Evolutionary conservation across 2,797 vertebrate genomes (phyloP).

Genomic region (Smutsia temminckii): DNA sequence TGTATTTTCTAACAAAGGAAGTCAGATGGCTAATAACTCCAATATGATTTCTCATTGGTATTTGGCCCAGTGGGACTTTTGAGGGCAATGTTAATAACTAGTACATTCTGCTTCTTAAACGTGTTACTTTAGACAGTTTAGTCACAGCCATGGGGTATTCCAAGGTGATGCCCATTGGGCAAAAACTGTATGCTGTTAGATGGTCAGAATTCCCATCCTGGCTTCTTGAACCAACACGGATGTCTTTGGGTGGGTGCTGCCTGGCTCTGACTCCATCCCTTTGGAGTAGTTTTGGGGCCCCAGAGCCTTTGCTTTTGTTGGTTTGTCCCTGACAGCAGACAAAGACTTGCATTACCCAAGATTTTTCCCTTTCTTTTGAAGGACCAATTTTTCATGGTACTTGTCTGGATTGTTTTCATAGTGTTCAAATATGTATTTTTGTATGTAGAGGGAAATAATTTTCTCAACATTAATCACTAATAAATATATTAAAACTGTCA

Average conservation of each 20-base stretch:
- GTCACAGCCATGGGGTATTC: conserved; percentile 22
- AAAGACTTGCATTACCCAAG: conserved; percentile 56
- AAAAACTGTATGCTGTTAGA: not conserved
- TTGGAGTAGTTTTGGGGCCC: conserved; percentile 74
- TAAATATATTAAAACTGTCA: conserved; percentile 85
- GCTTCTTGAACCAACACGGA: conserved; percentile 34
- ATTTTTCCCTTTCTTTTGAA: conserved; percentile 69
- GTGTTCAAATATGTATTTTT: conserved; percentile 90
- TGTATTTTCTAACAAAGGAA: not conserved
- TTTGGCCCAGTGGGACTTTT: not conserved
- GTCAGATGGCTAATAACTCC: not conserved
- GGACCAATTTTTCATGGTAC: conserved; percentile 83
- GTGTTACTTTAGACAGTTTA: conserved; percentile 26
- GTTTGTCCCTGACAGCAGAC: conserved; percentile 57
- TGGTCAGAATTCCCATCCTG: conserved; percentile 11
- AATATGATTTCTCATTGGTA: not conserved
- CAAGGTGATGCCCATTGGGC: not conserved
- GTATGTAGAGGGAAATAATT: conserved; percentile 89
- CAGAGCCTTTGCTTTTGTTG: conserved; percentile 42
- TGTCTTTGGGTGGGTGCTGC: not conserved
- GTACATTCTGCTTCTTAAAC: conserved; percentile 30
- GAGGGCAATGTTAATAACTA: not conserved
- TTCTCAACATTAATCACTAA: conserved; percentile 85
- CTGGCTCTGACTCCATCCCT: not conserved
- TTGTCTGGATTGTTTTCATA: conserved; percentile 84